Evolutionary conservation across 2,113 vertebrate species (phyloP), one percentile per base, ranked within the genome.

Genomic region (Indicator maculatus): DNA sequence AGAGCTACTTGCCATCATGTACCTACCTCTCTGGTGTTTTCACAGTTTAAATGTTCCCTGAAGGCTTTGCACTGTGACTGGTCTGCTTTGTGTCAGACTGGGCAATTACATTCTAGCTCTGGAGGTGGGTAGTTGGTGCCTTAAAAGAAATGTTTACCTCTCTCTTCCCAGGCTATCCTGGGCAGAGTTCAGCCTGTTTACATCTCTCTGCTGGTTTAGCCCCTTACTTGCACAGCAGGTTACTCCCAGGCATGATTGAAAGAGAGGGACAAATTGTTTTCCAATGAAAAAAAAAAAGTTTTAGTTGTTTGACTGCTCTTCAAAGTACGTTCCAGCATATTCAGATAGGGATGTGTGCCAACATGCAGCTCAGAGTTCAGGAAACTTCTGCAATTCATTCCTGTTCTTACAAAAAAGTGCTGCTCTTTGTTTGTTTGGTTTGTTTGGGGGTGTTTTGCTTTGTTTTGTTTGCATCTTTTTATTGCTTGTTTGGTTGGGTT

Each of bases 161-260:
- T 5, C n/a, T 72, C 74, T 82, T 89, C 55, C 21, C 74, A 23
- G 71, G n/a, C 88, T 94, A 47, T 61, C 67, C 50, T 11, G 38
- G 52, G 63, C 81, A 85, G 73, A 83, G 30, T 78, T 76, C 59
- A 75, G 76, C 80, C 76, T 88, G 70, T 95, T 85, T 80, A 67
- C 16, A 33, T 78, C 56, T 91, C 33, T 83, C 67, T 58, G 50
- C 61, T 88, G 39, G 72, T 90, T 76, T 90, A 75, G 55, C 44
- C 45, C 16, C 65, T 81, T 81, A 56, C 39, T 61, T 93, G 79
- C n/a, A 38, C 18, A 81, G 61, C 55, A 77, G 53, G 81, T 81
- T 38, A 39, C 41, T 90, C 17, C 58, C 12, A 10, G 70, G 61
- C 45, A 38, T 74, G 38, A 47, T 86, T 91, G 64, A 83, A 89